Evolutionary conservation across 2,797 vertebrate genomes (phyloP).

Genomic region (Liparis tanakae): DNA sequence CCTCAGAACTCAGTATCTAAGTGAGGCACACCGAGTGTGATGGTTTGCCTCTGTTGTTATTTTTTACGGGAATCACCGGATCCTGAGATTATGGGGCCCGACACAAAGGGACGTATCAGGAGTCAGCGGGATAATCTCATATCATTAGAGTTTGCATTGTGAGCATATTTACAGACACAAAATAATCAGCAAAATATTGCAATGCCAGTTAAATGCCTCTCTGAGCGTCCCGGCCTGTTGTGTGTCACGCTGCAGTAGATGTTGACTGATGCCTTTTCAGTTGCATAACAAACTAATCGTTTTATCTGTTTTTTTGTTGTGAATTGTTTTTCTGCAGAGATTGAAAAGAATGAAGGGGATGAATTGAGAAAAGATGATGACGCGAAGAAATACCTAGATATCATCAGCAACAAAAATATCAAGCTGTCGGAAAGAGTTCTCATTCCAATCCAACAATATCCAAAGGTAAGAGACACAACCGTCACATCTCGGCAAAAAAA

Average conservation of each 20-base stretch:
- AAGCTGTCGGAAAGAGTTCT: conserved; percentile 97
- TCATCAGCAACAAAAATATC: conserved; percentile 99
- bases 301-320: conserved; percentile 2
- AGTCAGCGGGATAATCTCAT: conserved; percentile 52
- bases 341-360: conserved; percentile 94
- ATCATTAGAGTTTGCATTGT: conserved; percentile 50
- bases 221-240: conserved; percentile 28
- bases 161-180: conserved; percentile 38
- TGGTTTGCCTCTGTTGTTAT: conserved; percentile 58
- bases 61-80: conserved; percentile 60
- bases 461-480: conserved; percentile 88
- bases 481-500: not conserved
- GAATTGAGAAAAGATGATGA: conserved; percentile 94
- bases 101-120: conserved; percentile 43
- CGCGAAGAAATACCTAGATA: conserved; percentile 97
- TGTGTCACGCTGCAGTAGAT: conserved; percentile 21
- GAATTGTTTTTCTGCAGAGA: conserved; percentile 85
- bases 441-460: conserved; percentile 98
- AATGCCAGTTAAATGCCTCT: conserved; percentile 31
- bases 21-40: conserved; percentile 40
- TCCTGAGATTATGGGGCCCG: conserved; percentile 53
- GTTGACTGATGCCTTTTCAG: conserved; percentile 38
- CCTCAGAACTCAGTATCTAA: conserved; percentile 37
- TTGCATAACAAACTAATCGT: conserved; percentile 32
- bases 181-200: conserved; percentile 38